Evolutionary conservation across 2,797 vertebrate genomes (phyloP).

Genomic region (Crypturellus tataupa): DNA sequence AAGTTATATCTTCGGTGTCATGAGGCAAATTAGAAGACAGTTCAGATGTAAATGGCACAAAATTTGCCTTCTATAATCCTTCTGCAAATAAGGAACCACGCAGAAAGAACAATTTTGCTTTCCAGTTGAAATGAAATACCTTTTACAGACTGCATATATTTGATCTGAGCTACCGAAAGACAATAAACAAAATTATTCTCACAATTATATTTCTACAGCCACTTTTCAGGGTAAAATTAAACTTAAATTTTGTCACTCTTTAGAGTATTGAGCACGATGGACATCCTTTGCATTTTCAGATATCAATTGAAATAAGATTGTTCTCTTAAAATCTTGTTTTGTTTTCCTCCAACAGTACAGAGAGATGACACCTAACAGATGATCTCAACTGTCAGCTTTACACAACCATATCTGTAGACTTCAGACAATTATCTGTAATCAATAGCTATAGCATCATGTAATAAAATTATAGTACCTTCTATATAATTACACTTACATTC

Average conservation of each 20-base stretch:
- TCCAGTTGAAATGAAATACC: not conserved
- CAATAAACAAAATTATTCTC: not conserved
- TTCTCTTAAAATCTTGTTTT: conserved; percentile 7
- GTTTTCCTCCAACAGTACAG: conserved; percentile 2
- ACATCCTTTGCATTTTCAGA: conserved; percentile 1
- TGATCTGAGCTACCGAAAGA: not conserved
- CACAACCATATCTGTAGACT: conserved; percentile 67
- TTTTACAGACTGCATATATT: not conserved
- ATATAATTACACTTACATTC: conserved; percentile 82
- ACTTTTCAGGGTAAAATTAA: not conserved
- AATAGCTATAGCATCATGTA: conserved; percentile 80
- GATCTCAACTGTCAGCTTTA: conserved; percentile 60
- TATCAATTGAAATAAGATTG: not conserved
- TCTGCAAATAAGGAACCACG: not conserved
- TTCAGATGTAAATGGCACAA: not conserved
- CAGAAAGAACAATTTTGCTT: not conserved
- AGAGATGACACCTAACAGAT: conserved; percentile 28
- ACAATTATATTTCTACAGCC: not conserved
- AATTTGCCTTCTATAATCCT: not conserved
- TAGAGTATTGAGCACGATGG: not conserved
- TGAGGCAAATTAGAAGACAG: not conserved
- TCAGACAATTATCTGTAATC: conserved; percentile 83
- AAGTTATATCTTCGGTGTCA: not conserved
- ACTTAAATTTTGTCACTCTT: not conserved
- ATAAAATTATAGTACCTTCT: conserved; percentile 85